These are phyloP conservation scores for Ptychodera flava DNA, from an alignment of 35 echinoderm and acorn worm genomes.

Conservation along the genomic window DNA sequence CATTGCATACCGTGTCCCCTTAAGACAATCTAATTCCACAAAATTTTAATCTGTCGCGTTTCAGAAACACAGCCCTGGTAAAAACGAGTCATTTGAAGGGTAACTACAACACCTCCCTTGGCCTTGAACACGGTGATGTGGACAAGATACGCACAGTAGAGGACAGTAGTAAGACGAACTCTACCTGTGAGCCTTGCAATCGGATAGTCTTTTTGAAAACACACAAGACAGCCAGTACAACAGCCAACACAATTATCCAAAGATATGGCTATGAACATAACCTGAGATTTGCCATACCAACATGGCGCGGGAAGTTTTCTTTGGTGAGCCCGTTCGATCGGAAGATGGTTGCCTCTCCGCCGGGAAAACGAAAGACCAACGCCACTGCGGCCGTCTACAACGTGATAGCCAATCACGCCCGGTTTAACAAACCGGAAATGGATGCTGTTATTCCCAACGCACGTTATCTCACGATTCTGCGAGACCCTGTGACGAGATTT, in stretches of 20 bases:
- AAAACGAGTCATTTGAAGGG: no score
- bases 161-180: no score
- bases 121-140: no score
- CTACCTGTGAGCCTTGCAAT: neutral
- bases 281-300: constrained; percentile 46
- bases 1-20: no score
- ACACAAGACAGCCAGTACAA: constrained; percentile 64
- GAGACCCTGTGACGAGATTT: neutral
- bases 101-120: no score
- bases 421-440: constrained; percentile 22
- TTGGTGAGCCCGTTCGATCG: neutral
- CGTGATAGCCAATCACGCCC: constrained; percentile 20
- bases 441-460: constrained; percentile 12
- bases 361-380: no score
- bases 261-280: constrained; percentile 57
- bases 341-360: no score
- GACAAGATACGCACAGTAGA: no score
- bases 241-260: constrained; percentile 51
- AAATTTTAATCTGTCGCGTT: no score
- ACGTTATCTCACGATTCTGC: constrained; percentile 3
- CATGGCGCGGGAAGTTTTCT: constrained; percentile 13
- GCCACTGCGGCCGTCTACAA: no score
- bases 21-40: no score
- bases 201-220: constrained; percentile 74
- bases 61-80: no score